A percentile compares a stretch with the other conserved stretches of the same genome.
Evolutionary conservation across 2,797 vertebrate species (phyloP).

Genomic region (Garrulus glandarius): DNA sequence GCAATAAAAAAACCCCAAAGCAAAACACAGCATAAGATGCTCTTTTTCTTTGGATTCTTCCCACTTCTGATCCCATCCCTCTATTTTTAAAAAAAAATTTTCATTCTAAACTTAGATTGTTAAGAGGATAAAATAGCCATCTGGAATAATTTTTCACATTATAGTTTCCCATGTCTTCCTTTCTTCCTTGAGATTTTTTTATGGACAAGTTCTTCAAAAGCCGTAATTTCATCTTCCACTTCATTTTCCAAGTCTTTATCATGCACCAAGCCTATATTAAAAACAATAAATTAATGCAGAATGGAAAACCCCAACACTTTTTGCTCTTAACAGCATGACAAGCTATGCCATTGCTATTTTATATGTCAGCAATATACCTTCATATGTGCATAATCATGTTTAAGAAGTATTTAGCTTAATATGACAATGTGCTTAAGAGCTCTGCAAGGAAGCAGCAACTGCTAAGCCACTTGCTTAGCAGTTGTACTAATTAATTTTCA

Average conservation of each 20-base stretch:
- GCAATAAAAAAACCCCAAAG: neutral
- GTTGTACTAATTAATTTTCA: neutral
- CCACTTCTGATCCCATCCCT: neutral
- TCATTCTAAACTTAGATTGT: neutral
- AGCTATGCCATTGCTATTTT: neutral
- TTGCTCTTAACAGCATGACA: neutral
- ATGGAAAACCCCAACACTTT: neutral
- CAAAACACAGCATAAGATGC: neutral
- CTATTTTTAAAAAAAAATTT: neutral
- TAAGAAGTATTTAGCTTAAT: neutral
- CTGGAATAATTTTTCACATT: neutral
- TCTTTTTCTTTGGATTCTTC: neutral
- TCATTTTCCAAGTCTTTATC: conserved; percentile 68
- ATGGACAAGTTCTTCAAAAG: conserved; percentile 73
- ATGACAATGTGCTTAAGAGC: neutral
- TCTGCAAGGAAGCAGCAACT: neutral
- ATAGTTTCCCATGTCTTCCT: conserved; percentile 45
- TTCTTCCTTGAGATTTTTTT: conserved; percentile 58
- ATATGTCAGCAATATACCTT: neutral
- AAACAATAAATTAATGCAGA: neutral
- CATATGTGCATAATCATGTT: neutral
- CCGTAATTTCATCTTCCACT: conserved; percentile 68
- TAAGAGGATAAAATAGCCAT: neutral
- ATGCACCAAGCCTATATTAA: conserved; percentile 45
- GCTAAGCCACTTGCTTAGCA: neutral